Base-by-base conservation (phyloP, 2,888 invertebrate genomes). In the Diarsia rubi region DNA sequence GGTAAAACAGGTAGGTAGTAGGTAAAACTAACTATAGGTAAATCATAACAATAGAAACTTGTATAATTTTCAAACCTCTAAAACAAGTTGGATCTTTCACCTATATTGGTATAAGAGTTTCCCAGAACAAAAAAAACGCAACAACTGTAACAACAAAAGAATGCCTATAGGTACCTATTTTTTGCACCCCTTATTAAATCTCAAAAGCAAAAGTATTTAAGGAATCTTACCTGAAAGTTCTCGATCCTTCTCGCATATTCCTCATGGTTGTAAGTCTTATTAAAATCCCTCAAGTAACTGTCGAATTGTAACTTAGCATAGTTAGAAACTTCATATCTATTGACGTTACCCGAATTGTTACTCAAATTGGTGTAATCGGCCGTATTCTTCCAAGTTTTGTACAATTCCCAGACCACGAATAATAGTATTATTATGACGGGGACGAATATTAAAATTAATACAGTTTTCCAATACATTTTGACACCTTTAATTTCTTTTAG, bases 161-260 rank as follows among this genome's bases (percentile, higher is more conserved):
- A n/a, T n/a, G n/a, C n/a, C n/a, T n/a, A n/a, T n/a, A n/a, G n/a
- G n/a, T n/a, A n/a, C n/a, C n/a, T n/a, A 37, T 37, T 37, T 1
- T 37, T 27, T 9, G 9, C 19, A 27, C 27, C 16, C 27, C 2
- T 31, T 19, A 19, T 57, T 57, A 57, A 57, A 57, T 57, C 19
- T 47, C 37, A 37, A n/a, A 16, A 9, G 21, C 49, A 16, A 37
- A 49, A 49, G 16, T 37, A 52, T 31, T 31, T 0, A 0, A 42
- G 0, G 3, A 62, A 45, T 24, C 89, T 73, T 71, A 92, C 92
- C 89, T 90, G 88, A 77, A 90, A 92, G 79, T 88, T 80, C 2
- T 75, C 6, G 42, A 90, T 79, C 49, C 92, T 87, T 24, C 31
- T 73, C 3, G 37, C 16, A 79, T 81, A 86, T 60, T 92, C 92